Evolutionary conservation across 2,888 invertebrate species (phyloP), one percentile per base, ranked within the genome.

Genomic region (Agriotes lineatus): DNA sequence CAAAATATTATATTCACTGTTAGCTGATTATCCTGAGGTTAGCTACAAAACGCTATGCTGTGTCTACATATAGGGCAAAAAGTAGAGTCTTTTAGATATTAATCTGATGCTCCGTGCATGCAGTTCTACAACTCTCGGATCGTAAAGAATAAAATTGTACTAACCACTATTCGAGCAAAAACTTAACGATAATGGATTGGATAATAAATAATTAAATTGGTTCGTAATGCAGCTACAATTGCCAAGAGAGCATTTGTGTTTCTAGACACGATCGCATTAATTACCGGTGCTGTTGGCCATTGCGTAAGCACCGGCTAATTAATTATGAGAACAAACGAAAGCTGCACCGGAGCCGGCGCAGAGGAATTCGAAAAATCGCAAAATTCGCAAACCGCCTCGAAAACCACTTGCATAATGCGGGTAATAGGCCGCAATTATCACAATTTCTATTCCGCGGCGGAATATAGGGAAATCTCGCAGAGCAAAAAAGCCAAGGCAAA

Each of bases 221-320:
- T 66, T 70, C 44, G 63, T 30, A 60, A 25, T 33, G 61, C 22
- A 66, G 33, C 39, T 66, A 61, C 62, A 67, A 67, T 66, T 54
- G 67, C 63, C 61, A 70, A 67, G 67, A 60, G 63, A 69, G 63
- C 61, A 61, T 73, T 72, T 70, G 67, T 69, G 69, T 62, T 72
- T 70, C 72, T 56, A 68, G 64, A 66, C 69, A 69, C 70, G 70
- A 72, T 69, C 66, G 62, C 70, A 69, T 72, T 72, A 74, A 74
- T 72, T 70, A 72, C 69, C 48, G 39, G 63, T 37, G 61, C 69
- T 65, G 69, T 67, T 70, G 67, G 48, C 42, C 60, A 59, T 74
- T 73, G 69, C 73, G 64, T 67, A 72, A 74, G 48, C 39, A 58
- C 52, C 39, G 42, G 58, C 52, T 72, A 73, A 73, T 73, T 73